These are phyloP conservation scores for Tiliacea citrago DNA, from an alignment of 2,888 invertebrate genomes.

Conservation along the genomic window DNA sequence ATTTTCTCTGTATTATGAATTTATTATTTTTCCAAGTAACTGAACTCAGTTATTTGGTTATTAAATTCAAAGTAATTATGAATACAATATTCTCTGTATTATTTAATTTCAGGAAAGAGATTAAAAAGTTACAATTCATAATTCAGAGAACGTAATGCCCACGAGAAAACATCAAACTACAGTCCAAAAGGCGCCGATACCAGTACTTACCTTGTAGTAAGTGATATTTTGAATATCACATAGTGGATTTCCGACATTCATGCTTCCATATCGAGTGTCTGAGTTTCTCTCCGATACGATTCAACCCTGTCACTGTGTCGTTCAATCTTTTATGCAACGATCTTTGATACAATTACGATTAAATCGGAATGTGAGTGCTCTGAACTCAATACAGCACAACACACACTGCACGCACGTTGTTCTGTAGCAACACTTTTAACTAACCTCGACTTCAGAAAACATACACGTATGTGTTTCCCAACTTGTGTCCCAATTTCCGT, in stretches of 20 bases:
- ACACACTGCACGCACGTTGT: too few species aligned
- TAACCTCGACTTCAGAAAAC: not conserved
- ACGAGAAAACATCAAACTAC: not conserved
- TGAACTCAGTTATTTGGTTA: too few species aligned
- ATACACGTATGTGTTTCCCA: not conserved
- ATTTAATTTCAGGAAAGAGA: not conserved
- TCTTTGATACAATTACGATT: constrained; percentile 28
- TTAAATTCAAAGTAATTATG: not conserved
- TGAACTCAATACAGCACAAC: constrained; percentile 26
- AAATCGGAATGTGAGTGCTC: constrained; percentile 10
- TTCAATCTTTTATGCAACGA: constrained; percentile 48
- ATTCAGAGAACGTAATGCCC: not conserved
- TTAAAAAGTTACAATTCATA: not conserved
- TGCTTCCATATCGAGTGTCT: constrained; percentile 20
- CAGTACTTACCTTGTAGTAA: not conserved
- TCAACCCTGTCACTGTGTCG: constrained; percentile 34
- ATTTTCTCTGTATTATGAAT: not conserved
- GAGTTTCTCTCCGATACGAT: constrained; percentile 31
- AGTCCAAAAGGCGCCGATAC: not conserved
- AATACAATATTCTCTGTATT: not conserved
- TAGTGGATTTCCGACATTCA: constrained; percentile 16
- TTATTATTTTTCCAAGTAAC: too few species aligned
- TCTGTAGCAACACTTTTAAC: constrained; percentile 10
- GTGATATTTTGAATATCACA: constrained; percentile 35
- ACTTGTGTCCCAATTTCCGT: not conserved